phyloP scores from a whole-genome alignment of 2,888 invertebrate genomes.

The Pseudolycoriella hygida region DNA sequence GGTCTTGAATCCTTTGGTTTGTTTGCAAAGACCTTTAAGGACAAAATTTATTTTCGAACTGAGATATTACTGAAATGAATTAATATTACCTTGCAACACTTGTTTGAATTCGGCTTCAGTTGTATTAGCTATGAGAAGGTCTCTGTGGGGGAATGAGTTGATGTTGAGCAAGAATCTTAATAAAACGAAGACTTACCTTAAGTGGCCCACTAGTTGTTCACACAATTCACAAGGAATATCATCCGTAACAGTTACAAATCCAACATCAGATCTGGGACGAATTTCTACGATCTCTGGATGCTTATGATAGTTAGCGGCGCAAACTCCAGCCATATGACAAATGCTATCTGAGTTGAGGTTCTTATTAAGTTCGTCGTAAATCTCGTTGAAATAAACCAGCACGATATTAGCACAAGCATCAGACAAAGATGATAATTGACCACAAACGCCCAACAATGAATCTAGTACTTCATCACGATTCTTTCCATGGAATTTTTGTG shows the following conservation, averaged over 20 bases:
- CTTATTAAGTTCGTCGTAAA: conserved; percentile 41
- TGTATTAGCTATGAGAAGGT: conserved; percentile 67
- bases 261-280: conserved; percentile 36
- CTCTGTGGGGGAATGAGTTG: conserved; percentile 23
- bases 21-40: conserved; percentile 60
- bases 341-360: conserved; percentile 45
- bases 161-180: neutral
- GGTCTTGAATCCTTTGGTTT: conserved; percentile 50
- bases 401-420: conserved; percentile 64
- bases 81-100: too few species aligned
- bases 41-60: too few species aligned
- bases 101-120: conserved; percentile 62
- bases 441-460: conserved; percentile 38
- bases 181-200: conserved; percentile 23
- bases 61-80: too few species aligned
- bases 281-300: conserved; percentile 38
- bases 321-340: conserved; percentile 63
- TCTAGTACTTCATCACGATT: conserved; percentile 25
- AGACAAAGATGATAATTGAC: conserved; percentile 49
- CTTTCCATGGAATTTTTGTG: conserved; percentile 20
- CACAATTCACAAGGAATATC: conserved; percentile 73
- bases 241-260: conserved; percentile 35
- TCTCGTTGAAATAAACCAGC: conserved; percentile 52
- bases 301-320: conserved; percentile 45
- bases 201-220: conserved; percentile 60